Base-by-base conservation (phyloP, 2,113 vertebrate genomes). In the Hippocampus comes region DNA sequence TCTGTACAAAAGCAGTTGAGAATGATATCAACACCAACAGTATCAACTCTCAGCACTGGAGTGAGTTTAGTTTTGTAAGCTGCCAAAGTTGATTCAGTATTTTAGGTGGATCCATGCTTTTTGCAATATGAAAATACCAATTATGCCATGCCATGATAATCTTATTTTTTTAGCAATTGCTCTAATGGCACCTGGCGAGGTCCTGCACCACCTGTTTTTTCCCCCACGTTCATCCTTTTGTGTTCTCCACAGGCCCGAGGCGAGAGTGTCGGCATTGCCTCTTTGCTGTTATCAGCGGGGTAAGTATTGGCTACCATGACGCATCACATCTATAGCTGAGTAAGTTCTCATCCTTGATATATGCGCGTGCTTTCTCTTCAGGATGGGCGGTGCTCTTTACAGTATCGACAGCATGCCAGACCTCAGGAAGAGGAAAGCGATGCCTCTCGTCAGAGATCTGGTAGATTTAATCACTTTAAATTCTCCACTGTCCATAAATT, bases 401-500 rank as follows among this genome's bases (percentile, higher is more conserved):
- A 98, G 97, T 90, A 99, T 99, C 72, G 97, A 99, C 93, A 99
- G 97, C 88, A 99, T 99, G 97, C 97, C 97, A 15, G 97, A 99
- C 89, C 96, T 99, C 77, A 94, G 97, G 79, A 99, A 98, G 89
- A 94, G 97, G 89, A 99, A 99, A 82, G 96, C 97, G 46, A 97
- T 97, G 84, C 97, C 97, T 56, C 89, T 99, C 71, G 97, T 99
- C 89, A 95, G 97, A 76, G 97, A 99, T 91, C 93, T 99, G 96
- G 97, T 99, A 91, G 95, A 97, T 82, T 79, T 81, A 75, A 83
- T 82, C 71, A 72, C 73, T 71, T 84, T 75, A 72, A 74, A 68
- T 59, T 79, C 48, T 80, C 49, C 66, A 61, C 38, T 46, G 56
- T 68, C 57, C 63, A 76, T 79, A 51, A 63, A 51, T 82, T 65